Base-by-base conservation (phyloP, 2,113 vertebrate species). In the Antigone vipio region DNA sequence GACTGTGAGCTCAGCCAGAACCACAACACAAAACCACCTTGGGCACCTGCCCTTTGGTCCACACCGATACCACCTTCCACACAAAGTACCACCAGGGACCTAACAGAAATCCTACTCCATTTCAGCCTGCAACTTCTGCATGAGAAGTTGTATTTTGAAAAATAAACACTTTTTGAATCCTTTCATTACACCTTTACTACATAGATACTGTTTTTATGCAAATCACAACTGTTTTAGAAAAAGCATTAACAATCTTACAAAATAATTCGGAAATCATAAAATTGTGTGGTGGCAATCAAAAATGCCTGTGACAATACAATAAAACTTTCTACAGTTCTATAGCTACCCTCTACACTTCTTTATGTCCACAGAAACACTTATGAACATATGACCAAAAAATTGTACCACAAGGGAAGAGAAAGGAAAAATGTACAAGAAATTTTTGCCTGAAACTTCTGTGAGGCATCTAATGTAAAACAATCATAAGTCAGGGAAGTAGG, bases 341-440 rank as follows among this genome's bases (percentile, higher is more conserved):
- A 62, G 34, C 16, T 68, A 64, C 40, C n/a, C 40, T 68, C 26
- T n/a, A 16, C 26, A 40, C 13, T 35, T 47, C 34, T 22, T 47
- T 16, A 40, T 3, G 9, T 35, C 32, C 72, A 56, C 40, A 53
- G 30, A 62, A 74, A 89, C 50, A 45, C 9, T 38, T 44, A 32
- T 0, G 2, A 88, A 75, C 3, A 3, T 9, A 45, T 18, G 24
- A 63, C 11, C 1, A 17, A 59, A 77, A 67, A 30, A 44, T 1
- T 11, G 9, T 38, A 80, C 23, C 44, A 29, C 38, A 60, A 88
- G 16, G 40, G 32, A 88, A 75, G 30, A 76, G 74, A 58, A 11
- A 12, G 30, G 9, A 3, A 42, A 88, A 66, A 76, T 1, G 4
- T 32, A 20, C 7, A 49, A 52, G 23, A 83, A 73, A 64, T 8